A percentile compares a stretch with the other conserved stretches of the same genome.
phyloP scores from a whole-genome alignment of 2,797 vertebrate species.

The Carduelis carduelis region DNA sequence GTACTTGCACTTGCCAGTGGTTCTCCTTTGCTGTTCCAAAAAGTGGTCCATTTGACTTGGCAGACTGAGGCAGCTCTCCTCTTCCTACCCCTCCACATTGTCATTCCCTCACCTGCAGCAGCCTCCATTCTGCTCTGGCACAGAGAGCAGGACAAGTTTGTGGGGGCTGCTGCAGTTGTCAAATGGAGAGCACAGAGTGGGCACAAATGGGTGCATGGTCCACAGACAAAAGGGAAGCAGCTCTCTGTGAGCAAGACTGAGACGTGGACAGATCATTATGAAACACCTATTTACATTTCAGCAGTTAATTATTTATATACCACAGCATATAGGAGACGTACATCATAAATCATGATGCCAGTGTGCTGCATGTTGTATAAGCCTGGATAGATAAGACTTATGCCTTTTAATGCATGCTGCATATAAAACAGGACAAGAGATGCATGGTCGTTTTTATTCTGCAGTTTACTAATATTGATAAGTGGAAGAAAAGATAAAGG shows the following conservation, averaged over 20 bases:
- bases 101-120: background rate
- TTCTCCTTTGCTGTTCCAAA: background rate
- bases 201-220: background rate
- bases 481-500: background rate
- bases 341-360: background rate
- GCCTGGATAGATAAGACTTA: background rate
- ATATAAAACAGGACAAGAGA: background rate
- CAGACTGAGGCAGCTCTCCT: background rate
- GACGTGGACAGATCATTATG: background rate
- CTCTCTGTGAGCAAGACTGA: background rate
- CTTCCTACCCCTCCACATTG: background rate
- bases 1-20: background rate
- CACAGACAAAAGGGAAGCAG: background rate
- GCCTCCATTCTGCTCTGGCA: background rate
- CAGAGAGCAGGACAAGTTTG: background rate
- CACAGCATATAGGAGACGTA: accelerated
- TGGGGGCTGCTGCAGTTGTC: background rate
- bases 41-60: background rate
- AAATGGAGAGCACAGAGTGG: background rate
- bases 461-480: background rate
- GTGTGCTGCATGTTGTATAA: background rate
- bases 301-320: background rate
- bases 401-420: background rate
- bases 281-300: background rate
- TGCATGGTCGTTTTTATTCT: background rate